Percentiles rank a stretch among this genome's conserved stretches.
phyloP scores from a whole-genome alignment of 2,113 vertebrate genomes.

The Monarcha castaneiventris region DNA sequence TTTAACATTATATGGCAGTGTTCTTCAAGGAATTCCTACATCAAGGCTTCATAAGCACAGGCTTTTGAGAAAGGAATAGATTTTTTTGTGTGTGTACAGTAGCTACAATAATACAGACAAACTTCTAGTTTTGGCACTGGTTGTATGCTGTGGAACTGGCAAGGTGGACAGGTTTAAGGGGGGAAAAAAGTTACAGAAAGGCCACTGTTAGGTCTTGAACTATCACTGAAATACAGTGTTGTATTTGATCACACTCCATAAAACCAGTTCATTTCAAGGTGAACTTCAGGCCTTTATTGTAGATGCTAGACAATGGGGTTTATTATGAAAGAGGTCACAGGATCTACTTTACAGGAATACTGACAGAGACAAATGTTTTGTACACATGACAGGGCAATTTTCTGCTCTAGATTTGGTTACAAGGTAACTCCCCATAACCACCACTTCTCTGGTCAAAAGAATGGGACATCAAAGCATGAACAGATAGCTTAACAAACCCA shows the following conservation, averaged over 20 bases:
- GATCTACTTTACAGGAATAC: slow-evolving; percentile 61
- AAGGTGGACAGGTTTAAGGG: background rate
- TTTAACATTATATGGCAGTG: background rate
- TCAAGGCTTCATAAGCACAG: background rate
- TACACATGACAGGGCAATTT: slow-evolving; percentile 67
- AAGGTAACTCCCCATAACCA: slow-evolving; percentile 28
- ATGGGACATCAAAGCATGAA: slow-evolving; percentile 46
- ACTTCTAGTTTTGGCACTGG: background rate
- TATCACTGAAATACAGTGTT: slow-evolving; percentile 12
- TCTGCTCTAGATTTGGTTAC: slow-evolving; percentile 15
- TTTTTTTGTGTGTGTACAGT: background rate
- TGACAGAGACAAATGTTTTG: slow-evolving; percentile 61
- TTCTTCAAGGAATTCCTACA: background rate
- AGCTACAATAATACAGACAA: background rate
- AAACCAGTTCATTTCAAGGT: slow-evolving; percentile 56
- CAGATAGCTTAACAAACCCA: slow-evolving; percentile 41
- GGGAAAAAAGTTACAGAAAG: background rate
- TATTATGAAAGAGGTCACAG: slow-evolving; percentile 61
- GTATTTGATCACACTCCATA: slow-evolving; percentile 33
- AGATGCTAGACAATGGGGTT: slow-evolving; percentile 51
- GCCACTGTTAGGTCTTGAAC: background rate
- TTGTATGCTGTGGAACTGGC: background rate
- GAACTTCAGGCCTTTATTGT: slow-evolving; percentile 58
- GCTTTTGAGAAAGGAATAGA: background rate
- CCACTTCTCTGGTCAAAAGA: slow-evolving; percentile 10